Evolutionary conservation across 2,113 vertebrate genomes (phyloP).

Genomic region (Sardina pilchardus): DNA sequence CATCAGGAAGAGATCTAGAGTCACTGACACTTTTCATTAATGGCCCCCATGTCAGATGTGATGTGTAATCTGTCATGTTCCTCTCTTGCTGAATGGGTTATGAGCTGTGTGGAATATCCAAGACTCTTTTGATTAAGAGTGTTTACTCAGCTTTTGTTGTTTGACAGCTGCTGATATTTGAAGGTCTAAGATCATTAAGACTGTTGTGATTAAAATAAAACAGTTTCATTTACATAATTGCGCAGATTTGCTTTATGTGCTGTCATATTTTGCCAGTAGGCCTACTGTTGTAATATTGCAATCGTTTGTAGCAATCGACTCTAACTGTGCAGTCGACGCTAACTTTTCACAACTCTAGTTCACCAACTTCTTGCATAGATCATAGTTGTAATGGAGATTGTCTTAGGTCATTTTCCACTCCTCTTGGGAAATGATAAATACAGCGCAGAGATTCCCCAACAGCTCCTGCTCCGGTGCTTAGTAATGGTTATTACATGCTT

Average conservation of each 20-base stretch:
- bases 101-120: neutral
- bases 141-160: conserved; percentile 5
- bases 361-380: neutral
- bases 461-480: neutral
- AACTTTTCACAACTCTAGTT: neutral
- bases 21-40: neutral
- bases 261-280: neutral
- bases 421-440: neutral
- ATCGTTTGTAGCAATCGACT: neutral
- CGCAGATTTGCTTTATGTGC: neutral
- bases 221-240: neutral
- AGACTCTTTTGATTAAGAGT: neutral
- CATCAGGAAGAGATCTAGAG: neutral
- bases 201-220: neutral
- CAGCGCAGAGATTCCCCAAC: neutral
- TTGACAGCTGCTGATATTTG: conserved; percentile 4
- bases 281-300: neutral
- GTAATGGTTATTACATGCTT: neutral
- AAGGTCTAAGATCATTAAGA: conserved; percentile 1
- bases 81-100: neutral
- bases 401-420: neutral
- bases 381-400: neutral
- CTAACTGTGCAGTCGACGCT: neutral
- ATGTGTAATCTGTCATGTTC: neutral
- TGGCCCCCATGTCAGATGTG: neutral